These are phyloP conservation scores for Meteorus colon DNA, from an alignment of 2,888 invertebrate genomes.

Conservation along the genomic window DNA sequence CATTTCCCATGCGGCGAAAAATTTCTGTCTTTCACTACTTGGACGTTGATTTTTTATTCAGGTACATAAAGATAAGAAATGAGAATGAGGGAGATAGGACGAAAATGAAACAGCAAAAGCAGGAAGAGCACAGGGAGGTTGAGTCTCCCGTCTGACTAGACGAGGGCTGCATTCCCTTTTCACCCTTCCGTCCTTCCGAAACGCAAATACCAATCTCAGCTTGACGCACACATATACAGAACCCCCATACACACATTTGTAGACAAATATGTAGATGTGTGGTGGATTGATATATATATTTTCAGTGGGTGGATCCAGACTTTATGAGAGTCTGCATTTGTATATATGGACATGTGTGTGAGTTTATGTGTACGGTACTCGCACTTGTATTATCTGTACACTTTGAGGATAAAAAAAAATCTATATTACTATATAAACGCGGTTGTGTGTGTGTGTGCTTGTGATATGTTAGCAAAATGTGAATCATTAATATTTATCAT, in stretches of 20 bases:
- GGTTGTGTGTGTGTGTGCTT: background rate
- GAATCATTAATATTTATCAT: background rate
- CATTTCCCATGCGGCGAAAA: slow-evolving; percentile 42
- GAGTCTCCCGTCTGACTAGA: slow-evolving; percentile 40
- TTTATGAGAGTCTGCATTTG: slow-evolving; percentile 5
- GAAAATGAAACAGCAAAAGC: slow-evolving; percentile 30
- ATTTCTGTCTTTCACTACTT: background rate
- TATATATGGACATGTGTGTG: slow-evolving; percentile 10
- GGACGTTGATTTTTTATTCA: background rate
- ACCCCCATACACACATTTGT: slow-evolving; percentile 6
- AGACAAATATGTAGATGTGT: slow-evolving; percentile 5
- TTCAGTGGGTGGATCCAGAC: slow-evolving; percentile 10
- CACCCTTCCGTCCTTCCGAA: slow-evolving; percentile 39
- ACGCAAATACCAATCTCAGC: slow-evolving; percentile 49
- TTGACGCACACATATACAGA: slow-evolving; percentile 17
- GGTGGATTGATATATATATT: slow-evolving; percentile 1
- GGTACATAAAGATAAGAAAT: background rate
- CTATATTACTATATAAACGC: slow-evolving; percentile 15
- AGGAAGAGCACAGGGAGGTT: slow-evolving; percentile 28
- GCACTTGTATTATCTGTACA: slow-evolving; percentile 8
- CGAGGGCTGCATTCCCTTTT: slow-evolving; percentile 44
- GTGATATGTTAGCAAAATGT: slow-evolving; percentile 7
- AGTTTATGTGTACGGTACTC: background rate
- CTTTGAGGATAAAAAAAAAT: slow-evolving; percentile 25
- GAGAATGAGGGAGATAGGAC: slow-evolving; percentile 22